Conservation (phyloP, 2,113 vertebrate genomes). For the Mola mola region DNA sequence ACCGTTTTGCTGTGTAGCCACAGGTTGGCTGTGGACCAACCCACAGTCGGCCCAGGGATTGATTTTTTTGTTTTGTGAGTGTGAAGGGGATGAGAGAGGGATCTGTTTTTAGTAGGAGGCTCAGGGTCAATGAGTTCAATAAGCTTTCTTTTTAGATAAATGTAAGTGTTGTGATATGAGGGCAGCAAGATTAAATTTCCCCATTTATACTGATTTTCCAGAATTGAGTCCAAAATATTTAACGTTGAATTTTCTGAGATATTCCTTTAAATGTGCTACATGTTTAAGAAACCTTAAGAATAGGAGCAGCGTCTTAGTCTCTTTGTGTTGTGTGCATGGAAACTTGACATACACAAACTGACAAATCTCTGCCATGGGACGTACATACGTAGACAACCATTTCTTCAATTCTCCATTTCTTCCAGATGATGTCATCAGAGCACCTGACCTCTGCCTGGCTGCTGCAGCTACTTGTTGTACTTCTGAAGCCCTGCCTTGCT, state of each 20-base stretch:
- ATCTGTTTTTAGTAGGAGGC: conserved; percentile 10
- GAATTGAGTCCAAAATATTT: too few species aligned
- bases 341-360: conserved; percentile 1
- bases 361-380: neutral
- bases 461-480: conserved; percentile 73
- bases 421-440: conserved; percentile 80
- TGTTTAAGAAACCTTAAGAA: neutral
- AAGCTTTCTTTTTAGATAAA: conserved; percentile 49
- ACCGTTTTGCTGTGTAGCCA: conserved; percentile 22
- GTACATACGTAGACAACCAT: conserved; percentile 11
- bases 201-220: conserved; percentile 36
- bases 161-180: conserved; percentile 43
- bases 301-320: neutral
- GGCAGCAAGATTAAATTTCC: conserved; percentile 37
- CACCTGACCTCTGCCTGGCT: conserved; percentile 74
- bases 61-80: too few species aligned
- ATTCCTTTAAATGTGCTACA: too few species aligned
- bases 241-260: neutral
- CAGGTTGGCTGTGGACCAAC: conserved; percentile 36
- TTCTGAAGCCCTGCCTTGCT: conserved; percentile 72
- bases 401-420: conserved; percentile 51
- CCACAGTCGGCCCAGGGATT: neutral
- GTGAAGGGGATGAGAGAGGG: neutral
- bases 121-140: conserved; percentile 46
- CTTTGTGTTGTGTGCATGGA: neutral